phyloP scores from a whole-genome alignment of 2,888 invertebrate species.

The Meta bourneti region DNA sequence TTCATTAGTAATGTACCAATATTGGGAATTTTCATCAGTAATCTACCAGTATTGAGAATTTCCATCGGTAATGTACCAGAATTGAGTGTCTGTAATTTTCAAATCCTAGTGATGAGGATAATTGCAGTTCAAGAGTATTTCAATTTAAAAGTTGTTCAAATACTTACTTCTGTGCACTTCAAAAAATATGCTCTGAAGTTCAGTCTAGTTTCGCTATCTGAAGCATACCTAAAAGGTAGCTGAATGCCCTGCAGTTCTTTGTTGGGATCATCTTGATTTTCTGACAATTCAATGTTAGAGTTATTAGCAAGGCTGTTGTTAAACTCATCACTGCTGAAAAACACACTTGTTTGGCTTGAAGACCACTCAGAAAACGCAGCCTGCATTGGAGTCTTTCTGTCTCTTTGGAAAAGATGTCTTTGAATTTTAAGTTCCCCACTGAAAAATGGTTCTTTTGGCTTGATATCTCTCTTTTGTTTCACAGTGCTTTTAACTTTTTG shows the following conservation, averaged over 20 bases:
- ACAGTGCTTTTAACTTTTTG: background rate
- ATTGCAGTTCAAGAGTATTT: too few species aligned
- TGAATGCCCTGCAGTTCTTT: too few species aligned
- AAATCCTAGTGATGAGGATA: too few species aligned
- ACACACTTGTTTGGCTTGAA: background rate
- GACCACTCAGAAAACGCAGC: constrained; percentile 16
- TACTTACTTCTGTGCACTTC: background rate
- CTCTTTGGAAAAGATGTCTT: constrained; percentile 3
- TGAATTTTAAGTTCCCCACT: background rate
- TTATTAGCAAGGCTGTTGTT: too few species aligned
- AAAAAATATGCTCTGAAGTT: background rate
- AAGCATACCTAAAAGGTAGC: too few species aligned
- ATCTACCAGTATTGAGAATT: too few species aligned
- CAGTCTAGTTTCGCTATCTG: background rate
- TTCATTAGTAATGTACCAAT: too few species aligned
- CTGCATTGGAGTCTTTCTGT: constrained; percentile 5
- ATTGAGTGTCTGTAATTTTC: too few species aligned
- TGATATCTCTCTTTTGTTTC: constrained; percentile 27
- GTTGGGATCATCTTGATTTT: too few species aligned
- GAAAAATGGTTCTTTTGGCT: constrained; percentile 44
- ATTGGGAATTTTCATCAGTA: too few species aligned
- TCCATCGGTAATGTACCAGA: too few species aligned
- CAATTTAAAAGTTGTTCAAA: background rate
- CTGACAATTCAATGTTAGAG: too few species aligned
- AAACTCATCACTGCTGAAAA: background rate